A percentile compares a stretch with the other conserved stretches of the same genome.
phyloP scores from a whole-genome alignment of 2,888 invertebrate species.

The Lumbricus terrestris region DNA sequence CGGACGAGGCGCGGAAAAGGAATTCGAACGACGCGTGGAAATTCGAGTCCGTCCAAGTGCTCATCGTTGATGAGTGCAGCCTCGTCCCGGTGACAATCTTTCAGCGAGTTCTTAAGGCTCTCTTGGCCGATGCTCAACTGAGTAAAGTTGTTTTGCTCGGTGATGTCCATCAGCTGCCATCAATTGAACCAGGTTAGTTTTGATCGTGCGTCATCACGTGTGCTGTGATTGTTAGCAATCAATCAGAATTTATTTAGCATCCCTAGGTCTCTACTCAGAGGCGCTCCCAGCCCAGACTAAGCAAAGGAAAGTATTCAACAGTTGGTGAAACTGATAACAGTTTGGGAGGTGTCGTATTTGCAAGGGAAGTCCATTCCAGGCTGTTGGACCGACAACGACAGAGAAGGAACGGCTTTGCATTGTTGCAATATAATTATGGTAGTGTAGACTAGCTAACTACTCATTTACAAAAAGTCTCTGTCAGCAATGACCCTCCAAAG shows the following conservation, averaged over 20 bases:
- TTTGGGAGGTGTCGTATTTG: no score
- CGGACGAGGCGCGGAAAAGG: no score
- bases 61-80: conserved; percentile 54
- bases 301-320: no score
- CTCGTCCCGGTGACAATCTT: conserved; percentile 49
- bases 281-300: no score
- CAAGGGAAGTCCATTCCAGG: no score
- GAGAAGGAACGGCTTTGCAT: no score
- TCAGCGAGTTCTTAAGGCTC: conserved; percentile 44
- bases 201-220: not conserved
- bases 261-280: no score
- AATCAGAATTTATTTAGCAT: no score
- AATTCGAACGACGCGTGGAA: no score
- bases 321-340: no score
- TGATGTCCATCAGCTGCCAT: conserved; percentile 52
- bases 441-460: not conserved
- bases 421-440: no score
- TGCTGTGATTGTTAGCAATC: not conserved
- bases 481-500: not conserved
- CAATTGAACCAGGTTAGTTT: conserved; percentile 50
- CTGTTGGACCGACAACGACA: no score
- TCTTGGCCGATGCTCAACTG: conserved; percentile 43
- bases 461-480: not conserved
- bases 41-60: conserved; percentile 40
- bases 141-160: conserved; percentile 49